Evolutionary conservation across 2,888 invertebrate genomes (phyloP), one percentile per base, ranked within the genome.

Genomic region (Alloscopus bannaensis): DNA sequence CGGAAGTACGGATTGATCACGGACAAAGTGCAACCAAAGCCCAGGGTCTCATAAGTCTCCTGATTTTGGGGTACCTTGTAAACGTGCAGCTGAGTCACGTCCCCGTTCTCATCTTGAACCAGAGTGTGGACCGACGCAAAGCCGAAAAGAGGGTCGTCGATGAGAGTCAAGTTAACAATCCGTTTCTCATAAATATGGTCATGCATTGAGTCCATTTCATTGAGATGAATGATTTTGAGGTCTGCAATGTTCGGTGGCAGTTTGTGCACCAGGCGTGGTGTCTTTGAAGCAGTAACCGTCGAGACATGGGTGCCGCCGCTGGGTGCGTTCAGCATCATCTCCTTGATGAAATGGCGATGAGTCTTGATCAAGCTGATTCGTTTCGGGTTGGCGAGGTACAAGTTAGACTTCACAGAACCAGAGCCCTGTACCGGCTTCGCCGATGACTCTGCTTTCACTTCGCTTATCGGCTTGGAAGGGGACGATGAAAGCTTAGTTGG

Each of bases 1-100:
- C 76, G 31, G 29, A 71, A 52, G 45, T 76, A 76, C 0, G 80
- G 80, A 31, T 76, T 70, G 6, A 76, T 40, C 13, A 81, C 28
- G 0, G 62, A 57, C 4, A 81, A 16, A 47, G 26, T 26, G 13
- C 71, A 76, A 8, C 81, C 81, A 28, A 40, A 66, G 20, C 62
- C 62, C 16, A 81, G 11, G 0, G 24, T 50, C 2, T 72, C 40
- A 13, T 64, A 47, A 2, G 52, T 72, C 26, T 72, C 55, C 24
- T 62, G 28, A 36, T 72, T 26, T 16, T 76, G 55, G 0, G 47
- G 31, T 42, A 66, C 52, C 20, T 77, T 77, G 40, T 77, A 77
- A 20, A 81, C 26, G 64, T 60, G 72, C 0, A 81, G 28, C 0
- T 72, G 22, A 13, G 36, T 59, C 20, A 42, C 57, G 11, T 73